phyloP scores from a whole-genome alignment of 2,888 invertebrate genomes.

The Drosophila affinis region DNA sequence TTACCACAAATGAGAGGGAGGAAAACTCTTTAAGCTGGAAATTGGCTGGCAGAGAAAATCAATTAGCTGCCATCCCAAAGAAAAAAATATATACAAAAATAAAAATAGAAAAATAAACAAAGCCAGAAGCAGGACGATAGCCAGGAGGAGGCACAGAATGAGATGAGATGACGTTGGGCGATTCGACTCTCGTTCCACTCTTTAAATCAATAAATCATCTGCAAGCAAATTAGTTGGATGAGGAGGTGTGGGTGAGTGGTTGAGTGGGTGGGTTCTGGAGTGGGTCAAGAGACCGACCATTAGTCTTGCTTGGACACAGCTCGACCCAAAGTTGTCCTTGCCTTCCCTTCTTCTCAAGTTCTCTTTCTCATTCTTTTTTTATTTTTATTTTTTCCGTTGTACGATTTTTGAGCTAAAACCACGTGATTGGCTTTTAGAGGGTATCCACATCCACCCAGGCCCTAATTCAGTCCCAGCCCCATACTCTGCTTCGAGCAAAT shows the following conservation, averaged over 20 bases:
- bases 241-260: slow-evolving; percentile 1
- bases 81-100: slow-evolving; percentile 22
- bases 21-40: slow-evolving; percentile 63
- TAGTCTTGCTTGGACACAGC: slow-evolving; percentile 74
- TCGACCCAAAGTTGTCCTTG: slow-evolving; percentile 33
- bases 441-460: slow-evolving; percentile 18
- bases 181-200: slow-evolving; percentile 30
- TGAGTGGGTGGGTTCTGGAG: neutral
- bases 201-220: slow-evolving; percentile 80
- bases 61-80: slow-evolving; percentile 56
- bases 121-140: slow-evolving; percentile 9
- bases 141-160: neutral
- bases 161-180: neutral
- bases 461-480: neutral
- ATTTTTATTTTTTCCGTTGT: slow-evolving; percentile 16
- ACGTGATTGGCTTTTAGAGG: slow-evolving; percentile 70
- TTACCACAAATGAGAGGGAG: slow-evolving; percentile 33
- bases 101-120: slow-evolving; percentile 70
- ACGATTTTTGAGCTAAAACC: slow-evolving; percentile 41
- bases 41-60: slow-evolving; percentile 65
- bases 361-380: neutral
- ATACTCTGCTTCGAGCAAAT: slow-evolving; percentile 30
- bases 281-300: slow-evolving; percentile 52
- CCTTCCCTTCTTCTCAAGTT: slow-evolving; percentile 5
- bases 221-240: slow-evolving; percentile 77